Evolutionary conservation across 2,113 vertebrate species (phyloP), one percentile per base, ranked within the genome.

Genomic region (Amia ocellicauda): DNA sequence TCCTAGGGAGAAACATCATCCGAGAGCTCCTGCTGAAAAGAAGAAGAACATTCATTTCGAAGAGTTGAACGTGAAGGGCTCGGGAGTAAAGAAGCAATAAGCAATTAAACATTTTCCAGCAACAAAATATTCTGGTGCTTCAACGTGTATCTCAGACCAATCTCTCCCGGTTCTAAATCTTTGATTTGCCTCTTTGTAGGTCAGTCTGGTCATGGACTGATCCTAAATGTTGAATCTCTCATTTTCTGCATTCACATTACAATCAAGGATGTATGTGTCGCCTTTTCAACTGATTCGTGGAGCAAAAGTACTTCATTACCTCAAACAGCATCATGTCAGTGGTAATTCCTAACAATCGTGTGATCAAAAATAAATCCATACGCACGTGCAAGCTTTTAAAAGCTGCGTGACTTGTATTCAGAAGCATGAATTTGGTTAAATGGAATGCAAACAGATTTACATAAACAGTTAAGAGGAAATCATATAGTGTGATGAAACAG

Each of bases 1-100:
- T 73, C 75, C 23, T 78, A 96, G 93, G 63, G 85, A 87, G 71
- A 89, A 86, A 66, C 41, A 56, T 3, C 73, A 68, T 3, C 68
- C 43, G 62, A 78, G 59, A 64, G 29, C 68, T 65, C 51, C 75
- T 50, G 3, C 75, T 47, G 68, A 67, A 1, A 63, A 17, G 16
- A 70, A 69, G 69, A 54, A 60, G 26, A 47, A 58, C 56, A 40
- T 36, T 1, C 60, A 64, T 36, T 11, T 70, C 63, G 80, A 86
- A 62, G 67, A 82, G 10, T 83, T 90, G 10, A 86, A 47, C 17
- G 62, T 83, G 68, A 86, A 83, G 76, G 83, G 76, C 64, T 86
- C 77, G 1, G 74, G 77, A 71, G 69, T 83, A 58, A 81, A 76
- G 78, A 84, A 76, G 41, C 73, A 86, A 47, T 91, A 86, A 68